Percentiles rank a stretch among this genome's conserved stretches.
phyloP scores from a whole-genome alignment of 2,888 invertebrate species.

The Oscheius onirici region DNA sequence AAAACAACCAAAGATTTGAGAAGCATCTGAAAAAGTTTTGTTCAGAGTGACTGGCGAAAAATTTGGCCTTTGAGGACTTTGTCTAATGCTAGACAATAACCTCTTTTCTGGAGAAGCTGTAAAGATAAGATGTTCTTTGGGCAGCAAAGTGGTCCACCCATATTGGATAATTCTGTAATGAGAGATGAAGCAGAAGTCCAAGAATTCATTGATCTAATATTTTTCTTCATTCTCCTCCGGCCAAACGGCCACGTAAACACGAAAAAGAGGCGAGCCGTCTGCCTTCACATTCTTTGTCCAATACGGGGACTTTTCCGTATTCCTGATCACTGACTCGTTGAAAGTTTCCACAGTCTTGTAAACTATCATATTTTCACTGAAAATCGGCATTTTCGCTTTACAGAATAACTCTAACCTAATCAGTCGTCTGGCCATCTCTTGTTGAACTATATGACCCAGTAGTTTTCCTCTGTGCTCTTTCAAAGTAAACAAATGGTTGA shows the following conservation, averaged over 20 bases:
- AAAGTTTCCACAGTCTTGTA: conserved; percentile 1
- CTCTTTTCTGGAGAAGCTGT: too few species aligned
- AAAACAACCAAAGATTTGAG: too few species aligned
- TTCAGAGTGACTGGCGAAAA: too few species aligned
- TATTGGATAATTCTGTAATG: too few species aligned
- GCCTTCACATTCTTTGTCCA: conserved; percentile 4
- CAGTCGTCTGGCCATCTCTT: not conserved
- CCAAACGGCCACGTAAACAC: not conserved
- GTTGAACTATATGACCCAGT: not conserved
- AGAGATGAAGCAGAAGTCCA: too few species aligned
- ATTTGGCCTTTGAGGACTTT: too few species aligned
- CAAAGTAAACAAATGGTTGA: not conserved
- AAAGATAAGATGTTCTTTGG: too few species aligned
- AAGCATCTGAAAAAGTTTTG: too few species aligned
- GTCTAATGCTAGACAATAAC: too few species aligned
- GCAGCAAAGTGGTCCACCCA: too few species aligned
- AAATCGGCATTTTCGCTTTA: not conserved
- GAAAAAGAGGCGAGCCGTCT: not conserved
- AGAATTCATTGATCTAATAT: not conserved
- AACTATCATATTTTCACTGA: not conserved
- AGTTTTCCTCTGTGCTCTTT: conserved; percentile 1
- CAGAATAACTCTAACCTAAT: not conserved
- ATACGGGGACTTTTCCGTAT: not conserved
- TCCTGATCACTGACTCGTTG: conserved; percentile 9
- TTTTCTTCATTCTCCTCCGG: not conserved